These are phyloP conservation scores for Sesamia nonagrioides DNA, from an alignment of 1,140 invertebrate genomes.

Conservation along the genomic window DNA sequence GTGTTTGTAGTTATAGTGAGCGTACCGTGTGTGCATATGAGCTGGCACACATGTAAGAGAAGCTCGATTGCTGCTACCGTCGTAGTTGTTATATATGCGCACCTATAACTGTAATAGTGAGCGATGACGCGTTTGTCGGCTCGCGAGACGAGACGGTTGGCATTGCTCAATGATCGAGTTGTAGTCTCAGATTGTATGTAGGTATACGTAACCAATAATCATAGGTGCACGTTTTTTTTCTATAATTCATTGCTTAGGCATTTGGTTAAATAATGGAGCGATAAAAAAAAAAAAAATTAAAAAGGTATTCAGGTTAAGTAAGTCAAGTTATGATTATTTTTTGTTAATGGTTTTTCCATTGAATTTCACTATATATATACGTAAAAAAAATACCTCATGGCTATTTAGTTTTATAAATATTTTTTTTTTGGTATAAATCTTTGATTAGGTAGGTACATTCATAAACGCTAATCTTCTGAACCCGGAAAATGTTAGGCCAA, in stretches of 20 bases:
- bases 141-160: conserved; percentile 86
- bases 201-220: conserved; percentile 77
- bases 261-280: not conserved
- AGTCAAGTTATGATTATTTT: no score
- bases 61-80: conserved; percentile 80
- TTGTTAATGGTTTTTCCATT: no score
- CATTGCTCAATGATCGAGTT: conserved; percentile 87
- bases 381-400: no score
- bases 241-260: not conserved
- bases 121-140: conserved; percentile 87
- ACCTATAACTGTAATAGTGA: conserved; percentile 86
- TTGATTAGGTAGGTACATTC: no score
- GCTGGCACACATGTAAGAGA: conserved; percentile 73
- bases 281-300: no score
- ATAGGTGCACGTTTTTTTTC: conserved; percentile 19
- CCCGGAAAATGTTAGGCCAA: no score
- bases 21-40: conserved; percentile 71
- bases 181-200: conserved; percentile 79
- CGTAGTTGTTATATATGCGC: conserved; percentile 79
- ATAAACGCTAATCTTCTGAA: no score
- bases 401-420: no score
- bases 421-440: no score
- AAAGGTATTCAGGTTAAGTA: no score
- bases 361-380: no score
- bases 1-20: conserved; percentile 70